Base-by-base conservation (phyloP, 2,888 invertebrate species). In the Salticus scenicus region DNA sequence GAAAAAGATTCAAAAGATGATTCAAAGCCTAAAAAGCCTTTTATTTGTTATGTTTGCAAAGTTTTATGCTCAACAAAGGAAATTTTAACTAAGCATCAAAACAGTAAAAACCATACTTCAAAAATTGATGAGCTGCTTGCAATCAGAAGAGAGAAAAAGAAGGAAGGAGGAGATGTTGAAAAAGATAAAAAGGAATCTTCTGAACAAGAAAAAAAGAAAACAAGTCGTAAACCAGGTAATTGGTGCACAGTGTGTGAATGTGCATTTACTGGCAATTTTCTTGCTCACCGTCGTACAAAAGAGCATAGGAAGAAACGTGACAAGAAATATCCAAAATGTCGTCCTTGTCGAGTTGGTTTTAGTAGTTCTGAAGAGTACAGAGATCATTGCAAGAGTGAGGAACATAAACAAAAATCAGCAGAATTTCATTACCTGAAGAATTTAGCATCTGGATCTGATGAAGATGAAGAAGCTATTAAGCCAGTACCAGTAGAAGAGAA, bases 161-260 rank as follows among this genome's bases (percentile, higher is more conserved):
- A 81, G 66, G 66, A 81, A 28, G 75, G 31, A 27, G 67, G 57
- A 28, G 72, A 47, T n/a, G 66, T 24, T 27, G 83, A 83, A 37
- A 76, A 83, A 5, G 77, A 83, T 28, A 28, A 70, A 12, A 28
- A 57, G 31, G 77, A 87, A 24, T 71, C 76, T 12, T 47, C 69
- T 30, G 79, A 78, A 20, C 41, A 51, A 10, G 79, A 79, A 20
- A 57, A 78, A 4, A 86, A 86, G 33, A 86, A 86, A 27, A 41
- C 64, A 0, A 69, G 24, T 64, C 70, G 86, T n/a, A 79, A 86
- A 12, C 86, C 79, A 47, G 74, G 74, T 30, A 86, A 80, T 24
- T 87, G 87, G 87, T 87, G 87, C 37, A 87, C 87, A 17, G 87
- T 87, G 5, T 87, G 87, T 31, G 87, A 87, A 73, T 87, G 81